Percentiles rank a stretch among this genome's conserved stretches.
Conservation (phyloP, 2,888 invertebrate species). For the Odontothrips loti region DNA sequence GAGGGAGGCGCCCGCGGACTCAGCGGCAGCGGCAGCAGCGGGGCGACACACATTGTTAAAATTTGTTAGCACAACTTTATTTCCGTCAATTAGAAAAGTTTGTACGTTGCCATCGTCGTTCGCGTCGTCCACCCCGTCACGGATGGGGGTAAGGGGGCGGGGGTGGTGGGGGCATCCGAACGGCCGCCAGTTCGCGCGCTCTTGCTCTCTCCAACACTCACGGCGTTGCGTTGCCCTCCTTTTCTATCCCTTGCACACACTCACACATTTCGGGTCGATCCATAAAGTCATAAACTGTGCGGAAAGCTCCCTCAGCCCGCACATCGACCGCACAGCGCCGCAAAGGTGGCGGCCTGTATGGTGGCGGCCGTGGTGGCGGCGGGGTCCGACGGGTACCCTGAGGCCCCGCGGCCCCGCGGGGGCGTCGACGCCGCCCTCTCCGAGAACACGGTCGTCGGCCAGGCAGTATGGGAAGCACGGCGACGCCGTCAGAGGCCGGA, state of each 20-base stretch:
- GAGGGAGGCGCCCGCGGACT: not conserved
- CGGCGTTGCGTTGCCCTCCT: too few species aligned
- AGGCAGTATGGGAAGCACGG: too few species aligned
- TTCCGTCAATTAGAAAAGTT: constrained; percentile 25
- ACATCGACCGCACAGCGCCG: not conserved
- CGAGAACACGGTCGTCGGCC: too few species aligned
- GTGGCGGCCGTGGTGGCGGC: not conserved
- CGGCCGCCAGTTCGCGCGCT: not conserved
- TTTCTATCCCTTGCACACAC: not conserved
- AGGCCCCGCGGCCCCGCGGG: not conserved
- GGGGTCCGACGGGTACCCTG: not conserved
- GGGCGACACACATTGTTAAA: constrained; percentile 26
- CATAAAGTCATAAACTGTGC: not conserved
- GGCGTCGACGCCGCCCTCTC: not conserved
- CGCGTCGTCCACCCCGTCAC: not conserved
- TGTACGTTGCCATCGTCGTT: not conserved
- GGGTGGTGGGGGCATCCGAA: not conserved
- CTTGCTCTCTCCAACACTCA: not conserved
- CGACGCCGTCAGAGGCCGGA: not conserved
- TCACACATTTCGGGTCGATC: not conserved
- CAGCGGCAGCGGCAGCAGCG: not conserved
- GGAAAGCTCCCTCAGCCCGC: not conserved
- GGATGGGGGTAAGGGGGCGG: not conserved
- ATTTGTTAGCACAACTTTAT: constrained; percentile 27
- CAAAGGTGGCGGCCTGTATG: too few species aligned